Evolutionary conservation across 1,140 invertebrate genomes (phyloP), one percentile per base, ranked within the genome.

Genomic region (Diorhabda sublineata): DNA sequence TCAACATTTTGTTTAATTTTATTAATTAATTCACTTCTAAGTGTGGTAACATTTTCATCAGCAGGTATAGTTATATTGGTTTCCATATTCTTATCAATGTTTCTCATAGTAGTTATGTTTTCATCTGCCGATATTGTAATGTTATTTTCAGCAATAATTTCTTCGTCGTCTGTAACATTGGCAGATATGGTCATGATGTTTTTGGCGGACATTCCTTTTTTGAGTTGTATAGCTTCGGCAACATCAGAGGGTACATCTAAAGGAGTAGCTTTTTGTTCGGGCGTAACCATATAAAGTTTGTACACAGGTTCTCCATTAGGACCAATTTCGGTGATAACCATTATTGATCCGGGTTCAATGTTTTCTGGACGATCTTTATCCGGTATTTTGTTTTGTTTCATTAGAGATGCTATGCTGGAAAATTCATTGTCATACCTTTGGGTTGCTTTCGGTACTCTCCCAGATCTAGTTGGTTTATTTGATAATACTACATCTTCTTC

Each of bases 241-340:
- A 82, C 75, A 73, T 81, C 77, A 61, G 80, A 67, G 83, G 76
- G 71, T 78, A 85, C 58, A 75, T 81, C 72, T 11, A 83, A 66
- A 2, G 80, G 79, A 42, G 78, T 71, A 44, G 82, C 76, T 52
- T 74, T 78, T 44, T 82, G 57, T 56, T 81, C 77, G 0, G 77
- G 77, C 7, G 82, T 81, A 3, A 83, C 77, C 76, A 83, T 81
- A 69, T 79, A 84, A 52, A 83, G 82, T 71, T 83, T 82, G 70
- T 82, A 81, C 8, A 80, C 65, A 3, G 78, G 74, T 6, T 79
- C 71, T 58, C 79, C 77, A n/a, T 76, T 71, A 0, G 78, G 67
- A 68, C 77, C 76, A 58, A 79, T 47, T 41, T 79, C 80, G 4
- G 78, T 77, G 0, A 82, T 80, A n/a, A 84, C 72, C 42, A 81